Evolutionary conservation across 2,888 invertebrate species (phyloP).

Genomic region (Anthrax anthrax): DNA sequence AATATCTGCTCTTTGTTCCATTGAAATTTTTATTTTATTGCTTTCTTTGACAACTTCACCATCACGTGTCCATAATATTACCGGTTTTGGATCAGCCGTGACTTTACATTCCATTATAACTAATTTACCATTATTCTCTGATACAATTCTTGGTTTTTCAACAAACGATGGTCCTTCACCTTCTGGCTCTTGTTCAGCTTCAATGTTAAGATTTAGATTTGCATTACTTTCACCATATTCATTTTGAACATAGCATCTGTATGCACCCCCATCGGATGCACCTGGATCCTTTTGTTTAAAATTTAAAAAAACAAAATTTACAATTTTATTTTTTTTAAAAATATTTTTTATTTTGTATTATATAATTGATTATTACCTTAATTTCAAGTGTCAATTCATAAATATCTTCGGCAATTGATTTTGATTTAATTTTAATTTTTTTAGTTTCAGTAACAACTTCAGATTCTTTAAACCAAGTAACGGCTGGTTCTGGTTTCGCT

Average conservation of each 20-base stretch:
- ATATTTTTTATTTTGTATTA: conserved; percentile 1
- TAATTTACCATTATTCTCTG: conserved; percentile 66
- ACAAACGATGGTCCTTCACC: conserved; percentile 90
- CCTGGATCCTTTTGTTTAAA: conserved; percentile 50
- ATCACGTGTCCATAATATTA: conserved; percentile 70
- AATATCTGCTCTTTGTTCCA: conserved; percentile 63
- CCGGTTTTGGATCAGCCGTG: conserved; percentile 66
- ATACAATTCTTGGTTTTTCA: conserved; percentile 76
- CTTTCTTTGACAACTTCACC: conserved; percentile 66
- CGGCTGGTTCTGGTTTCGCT: conserved; percentile 87
- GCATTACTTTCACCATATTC: conserved; percentile 95
- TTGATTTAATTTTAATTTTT: conserved; percentile 68
- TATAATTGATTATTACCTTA: conserved; percentile 39
- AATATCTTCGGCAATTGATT: conserved; percentile 64
- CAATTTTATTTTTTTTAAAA: too few relatives aligned
- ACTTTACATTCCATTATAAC: conserved; percentile 82
- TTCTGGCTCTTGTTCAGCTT: conserved; percentile 87
- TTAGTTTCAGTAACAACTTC: conserved; percentile 70
- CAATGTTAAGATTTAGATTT: conserved; percentile 90
- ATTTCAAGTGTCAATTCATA: conserved; percentile 73
- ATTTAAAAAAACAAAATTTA: not conserved
- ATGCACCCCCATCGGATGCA: conserved; percentile 70
- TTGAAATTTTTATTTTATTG: conserved; percentile 62
- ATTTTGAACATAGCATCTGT: conserved; percentile 89
- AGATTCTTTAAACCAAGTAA: conserved; percentile 90